Percentiles rank a stretch among this genome's conserved stretches.
These are phyloP conservation scores for Erethizon dorsatum DNA, from an alignment of 2,797 vertebrate species.

Conservation along the genomic window DNA sequence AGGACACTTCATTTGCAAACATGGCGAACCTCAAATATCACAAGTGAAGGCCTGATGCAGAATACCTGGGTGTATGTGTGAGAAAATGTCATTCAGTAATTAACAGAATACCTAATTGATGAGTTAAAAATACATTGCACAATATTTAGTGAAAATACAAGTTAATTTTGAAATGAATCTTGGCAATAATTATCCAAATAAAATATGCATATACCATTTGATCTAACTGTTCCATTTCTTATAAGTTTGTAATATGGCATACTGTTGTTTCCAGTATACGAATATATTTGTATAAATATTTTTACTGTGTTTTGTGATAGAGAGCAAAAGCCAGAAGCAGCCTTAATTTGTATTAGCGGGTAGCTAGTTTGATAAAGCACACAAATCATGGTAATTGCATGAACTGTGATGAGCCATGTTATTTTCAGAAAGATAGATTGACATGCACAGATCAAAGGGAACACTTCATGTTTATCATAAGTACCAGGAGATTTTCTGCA, in stretches of 20 bases:
- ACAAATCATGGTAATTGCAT: not conserved
- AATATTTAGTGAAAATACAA: not conserved
- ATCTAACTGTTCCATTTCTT: not conserved
- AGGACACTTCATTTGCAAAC: not conserved
- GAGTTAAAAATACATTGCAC: not conserved
- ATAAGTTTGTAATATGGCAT: not conserved
- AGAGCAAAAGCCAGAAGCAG: not conserved
- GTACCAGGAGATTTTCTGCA: not conserved
- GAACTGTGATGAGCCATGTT: no score
- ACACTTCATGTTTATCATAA: not conserved
- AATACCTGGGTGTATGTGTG: not conserved
- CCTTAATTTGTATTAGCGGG: not conserved
- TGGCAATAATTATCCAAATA: constrained; percentile 33
- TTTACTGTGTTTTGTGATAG: not conserved
- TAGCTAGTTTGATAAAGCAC: not conserved
- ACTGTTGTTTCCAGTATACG: not conserved
- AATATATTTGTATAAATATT: not conserved
- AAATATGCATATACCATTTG: not conserved
- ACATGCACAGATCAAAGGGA: not conserved
- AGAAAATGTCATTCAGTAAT: not conserved
- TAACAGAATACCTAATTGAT: not conserved
- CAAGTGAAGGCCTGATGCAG: not conserved
- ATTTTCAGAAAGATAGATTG: not conserved
- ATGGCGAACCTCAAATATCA: not conserved
- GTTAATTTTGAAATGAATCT: constrained; percentile 22